Conservation (phyloP, 2,797 vertebrate species). For the Pelobates cultripes region DNA sequence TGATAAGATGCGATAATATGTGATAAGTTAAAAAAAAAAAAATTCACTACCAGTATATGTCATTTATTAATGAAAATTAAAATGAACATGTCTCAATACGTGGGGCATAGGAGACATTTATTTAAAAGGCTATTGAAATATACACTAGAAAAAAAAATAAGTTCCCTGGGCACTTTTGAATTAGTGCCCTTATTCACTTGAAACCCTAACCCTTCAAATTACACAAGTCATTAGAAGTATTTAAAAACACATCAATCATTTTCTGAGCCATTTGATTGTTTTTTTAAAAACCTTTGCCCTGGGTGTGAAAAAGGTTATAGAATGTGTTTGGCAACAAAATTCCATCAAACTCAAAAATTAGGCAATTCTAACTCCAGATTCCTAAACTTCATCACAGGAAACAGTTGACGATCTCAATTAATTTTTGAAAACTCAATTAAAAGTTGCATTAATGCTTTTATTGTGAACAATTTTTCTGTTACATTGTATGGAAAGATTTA, state of each 20-base stretch:
- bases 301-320: slow-evolving; percentile 24
- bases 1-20: no score
- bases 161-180: slow-evolving; percentile 32
- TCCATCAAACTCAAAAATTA: slow-evolving; percentile 16
- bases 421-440: slow-evolving; percentile 22
- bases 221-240: slow-evolving; percentile 48
- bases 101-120: background rate
- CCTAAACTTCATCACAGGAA: slow-evolving; percentile 7
- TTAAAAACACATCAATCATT: slow-evolving; percentile 57
- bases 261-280: slow-evolving; percentile 33
- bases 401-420: background rate
- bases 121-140: slow-evolving; percentile 14
- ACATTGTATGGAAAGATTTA: slow-evolving; percentile 33
- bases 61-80: no score
- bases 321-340: slow-evolving; percentile 30
- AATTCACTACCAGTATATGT: no score
- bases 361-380: slow-evolving; percentile 2
- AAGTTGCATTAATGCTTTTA: slow-evolving; percentile 25
- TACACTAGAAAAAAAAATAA: slow-evolving; percentile 17
- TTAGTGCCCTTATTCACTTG: slow-evolving; percentile 47
- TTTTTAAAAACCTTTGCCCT: slow-evolving; percentile 47
- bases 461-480: slow-evolving; percentile 12
- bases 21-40: no score
- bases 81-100: no score
- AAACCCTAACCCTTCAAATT: slow-evolving; percentile 46